phyloP scores from a whole-genome alignment of 2,113 vertebrate genomes.

The Maccullochella peelii region DNA sequence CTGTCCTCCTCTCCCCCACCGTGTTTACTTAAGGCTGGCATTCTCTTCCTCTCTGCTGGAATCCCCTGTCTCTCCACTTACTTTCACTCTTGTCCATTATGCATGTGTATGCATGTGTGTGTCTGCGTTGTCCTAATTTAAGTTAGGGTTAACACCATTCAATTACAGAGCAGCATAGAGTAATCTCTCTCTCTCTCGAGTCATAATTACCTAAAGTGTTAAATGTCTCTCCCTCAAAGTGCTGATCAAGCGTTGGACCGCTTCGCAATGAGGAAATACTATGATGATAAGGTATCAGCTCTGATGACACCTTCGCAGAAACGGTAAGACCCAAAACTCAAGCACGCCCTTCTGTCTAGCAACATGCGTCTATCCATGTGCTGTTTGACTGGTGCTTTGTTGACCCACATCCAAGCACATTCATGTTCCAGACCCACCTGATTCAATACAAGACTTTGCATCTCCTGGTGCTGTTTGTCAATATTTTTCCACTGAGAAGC shows the following conservation, averaged over 20 bases:
- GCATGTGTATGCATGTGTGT: constrained; percentile 40
- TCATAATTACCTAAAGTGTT: constrained; percentile 70
- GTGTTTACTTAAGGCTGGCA: constrained; percentile 80
- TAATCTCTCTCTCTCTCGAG: constrained; percentile 56
- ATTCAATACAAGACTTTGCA: constrained; percentile 19
- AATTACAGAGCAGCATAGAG: constrained; percentile 61
- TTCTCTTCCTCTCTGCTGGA: constrained; percentile 82
- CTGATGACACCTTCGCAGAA: constrained; percentile 98
- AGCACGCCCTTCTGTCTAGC: constrained; percentile 52
- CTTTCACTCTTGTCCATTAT: constrained; percentile 72
- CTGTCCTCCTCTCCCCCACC: constrained; percentile 69
- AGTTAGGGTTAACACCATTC: constrained; percentile 62
- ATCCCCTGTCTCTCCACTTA: constrained; percentile 77
- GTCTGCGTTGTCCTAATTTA: constrained; percentile 55
- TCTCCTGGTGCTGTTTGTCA: constrained; percentile 24
- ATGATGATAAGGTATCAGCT: constrained; percentile 95
- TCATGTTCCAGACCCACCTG: constrained; percentile 33
- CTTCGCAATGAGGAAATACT: constrained; percentile 99
- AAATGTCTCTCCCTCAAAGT: constrained; percentile 82
- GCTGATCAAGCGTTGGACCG: constrained; percentile 97
- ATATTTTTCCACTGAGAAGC: constrained; percentile 10
- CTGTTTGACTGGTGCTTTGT: background rate
- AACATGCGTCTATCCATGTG: constrained; percentile 13
- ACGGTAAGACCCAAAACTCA: constrained; percentile 84
- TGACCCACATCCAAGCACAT: constrained; percentile 37